phyloP scores from a whole-genome alignment of 2,797 vertebrate genomes.

The Lepus townsendii region DNA sequence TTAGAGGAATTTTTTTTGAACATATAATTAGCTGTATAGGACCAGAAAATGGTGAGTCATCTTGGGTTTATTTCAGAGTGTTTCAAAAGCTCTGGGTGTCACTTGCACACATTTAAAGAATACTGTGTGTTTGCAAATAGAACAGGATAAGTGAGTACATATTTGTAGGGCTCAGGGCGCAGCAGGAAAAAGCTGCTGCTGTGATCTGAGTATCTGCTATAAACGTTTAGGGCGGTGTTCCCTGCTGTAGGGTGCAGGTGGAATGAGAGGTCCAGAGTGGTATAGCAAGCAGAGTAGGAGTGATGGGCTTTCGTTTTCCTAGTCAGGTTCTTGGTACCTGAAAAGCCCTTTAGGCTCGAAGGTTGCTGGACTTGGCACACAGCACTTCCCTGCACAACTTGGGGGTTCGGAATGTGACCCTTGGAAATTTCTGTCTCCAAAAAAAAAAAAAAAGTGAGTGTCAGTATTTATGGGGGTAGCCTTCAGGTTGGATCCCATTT shows the following conservation, averaged over 20 bases:
- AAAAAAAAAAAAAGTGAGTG: background rate
- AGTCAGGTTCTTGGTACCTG: conserved; percentile 15
- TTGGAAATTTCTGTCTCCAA: background rate
- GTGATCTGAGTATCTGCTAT: conserved; percentile 66
- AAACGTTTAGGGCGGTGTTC: conserved; percentile 75
- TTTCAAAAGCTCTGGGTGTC: conserved; percentile 70
- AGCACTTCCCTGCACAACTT: background rate
- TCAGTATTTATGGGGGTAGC: background rate
- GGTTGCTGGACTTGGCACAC: background rate
- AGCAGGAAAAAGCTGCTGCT: conserved; percentile 60
- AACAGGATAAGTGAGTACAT: conserved; percentile 55
- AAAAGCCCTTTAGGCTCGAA: conserved; percentile 34
- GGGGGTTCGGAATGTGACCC: background rate
- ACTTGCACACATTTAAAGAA: conserved; percentile 66
- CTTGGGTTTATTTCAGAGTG: conserved; percentile 57
- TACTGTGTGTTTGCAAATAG: conserved; percentile 75
- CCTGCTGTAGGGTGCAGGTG: conserved; percentile 52
- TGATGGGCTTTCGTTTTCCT: conserved; percentile 23
- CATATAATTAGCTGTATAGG: conserved; percentile 66
- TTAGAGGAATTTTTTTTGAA: conserved; percentile 73
- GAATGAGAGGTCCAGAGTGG: background rate
- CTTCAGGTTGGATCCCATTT: background rate
- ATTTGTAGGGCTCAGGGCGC: conserved; percentile 26
- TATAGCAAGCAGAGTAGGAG: background rate
- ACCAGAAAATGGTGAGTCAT: conserved; percentile 71